These are phyloP conservation scores for Nibea coibor DNA, from an alignment of 2,113 vertebrate genomes.

Conservation along the genomic window DNA sequence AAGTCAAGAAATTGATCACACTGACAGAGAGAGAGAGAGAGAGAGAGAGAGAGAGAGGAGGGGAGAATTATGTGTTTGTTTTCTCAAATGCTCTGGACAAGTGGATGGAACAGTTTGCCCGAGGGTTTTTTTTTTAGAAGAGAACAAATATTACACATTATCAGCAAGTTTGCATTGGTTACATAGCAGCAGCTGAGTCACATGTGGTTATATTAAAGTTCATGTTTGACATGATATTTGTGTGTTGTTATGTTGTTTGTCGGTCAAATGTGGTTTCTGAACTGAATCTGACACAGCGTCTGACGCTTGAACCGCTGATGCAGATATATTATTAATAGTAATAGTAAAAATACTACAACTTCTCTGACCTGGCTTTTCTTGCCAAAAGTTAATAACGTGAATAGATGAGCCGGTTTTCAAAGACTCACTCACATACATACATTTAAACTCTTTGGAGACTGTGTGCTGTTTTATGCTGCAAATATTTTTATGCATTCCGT, in stretches of 20 bases:
- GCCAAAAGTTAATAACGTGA: neutral
- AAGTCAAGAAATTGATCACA: slow-evolving; percentile 90
- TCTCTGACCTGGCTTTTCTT: too few species aligned
- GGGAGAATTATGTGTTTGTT: slow-evolving; percentile 43
- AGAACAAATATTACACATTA: slow-evolving; percentile 21
- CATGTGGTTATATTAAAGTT: neutral
- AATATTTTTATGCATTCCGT: slow-evolving; percentile 17
- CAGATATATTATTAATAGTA: neutral
- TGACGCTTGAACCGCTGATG: neutral
- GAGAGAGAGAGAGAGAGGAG: slow-evolving; percentile 25
- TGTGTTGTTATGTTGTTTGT: neutral
- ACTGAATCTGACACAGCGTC: neutral
- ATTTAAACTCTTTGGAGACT: neutral
- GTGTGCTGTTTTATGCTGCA: slow-evolving; percentile 6
- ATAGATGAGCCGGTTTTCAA: neutral
- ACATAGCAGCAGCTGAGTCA: neutral
- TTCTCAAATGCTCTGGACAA: slow-evolving; percentile 35
- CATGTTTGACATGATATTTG: too few species aligned
- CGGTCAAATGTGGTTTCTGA: slow-evolving; percentile 9
- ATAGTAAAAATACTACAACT: too few species aligned
- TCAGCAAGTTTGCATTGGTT: slow-evolving; percentile 1
- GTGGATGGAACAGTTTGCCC: slow-evolving; percentile 41
- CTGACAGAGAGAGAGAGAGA: slow-evolving; percentile 70
- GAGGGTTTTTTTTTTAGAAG: slow-evolving; percentile 21
- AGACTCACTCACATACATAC: neutral